Base-by-base conservation (phyloP, 1,140 invertebrate species). In the Drosophila yakuba region DNA sequence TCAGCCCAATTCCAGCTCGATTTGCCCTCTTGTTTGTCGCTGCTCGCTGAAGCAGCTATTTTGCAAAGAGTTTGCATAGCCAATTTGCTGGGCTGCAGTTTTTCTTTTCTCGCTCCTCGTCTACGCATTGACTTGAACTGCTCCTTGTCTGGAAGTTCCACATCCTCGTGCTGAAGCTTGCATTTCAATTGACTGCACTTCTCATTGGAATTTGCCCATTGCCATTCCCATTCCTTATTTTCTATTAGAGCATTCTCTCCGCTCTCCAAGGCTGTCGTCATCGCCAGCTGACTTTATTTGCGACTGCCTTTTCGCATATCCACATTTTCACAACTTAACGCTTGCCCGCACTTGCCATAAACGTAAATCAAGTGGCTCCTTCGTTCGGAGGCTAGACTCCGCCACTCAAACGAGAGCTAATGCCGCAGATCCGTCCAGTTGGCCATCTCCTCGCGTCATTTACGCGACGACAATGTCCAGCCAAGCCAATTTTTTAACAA, bases 41-140 rank as follows among this genome's bases (percentile, higher is more conserved):
- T 88, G 83, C 60, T 79, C 52, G 71, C 68, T 88, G 75, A 55
- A 69, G 75, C 83, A 83, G 69, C 66, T 72, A 86, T 83, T 86
- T 88, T 88, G 83, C 67, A 41, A 51, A 88, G 83, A 88, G 83
- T 88, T 88, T 83, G 83, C 72, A 75, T 74, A 83, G 83, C 83
- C 83, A 86, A 86, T 86, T 86, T 86, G 83, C 75, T 59, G 73
- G 75, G 59, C 75, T 66, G 75, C 63, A 61, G 58, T 64, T 48
- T 48, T 69, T 32, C 61, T 32, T 44, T 44, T 59, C 80, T 81
- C 58, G 48, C 73, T 73, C 59, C 28, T 38, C 57, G 71, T 54
- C 60, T 73, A 52, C 54, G 47, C 69, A 57, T 84, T 72, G 76
- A 76, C 74, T 78, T 64, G 48, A 36, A 67, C 69, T 32, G 32